Evolutionary conservation across 2,888 invertebrate species (phyloP), one percentile per base, ranked within the genome.

Genomic region (Hirtodrosophila cameraria): DNA sequence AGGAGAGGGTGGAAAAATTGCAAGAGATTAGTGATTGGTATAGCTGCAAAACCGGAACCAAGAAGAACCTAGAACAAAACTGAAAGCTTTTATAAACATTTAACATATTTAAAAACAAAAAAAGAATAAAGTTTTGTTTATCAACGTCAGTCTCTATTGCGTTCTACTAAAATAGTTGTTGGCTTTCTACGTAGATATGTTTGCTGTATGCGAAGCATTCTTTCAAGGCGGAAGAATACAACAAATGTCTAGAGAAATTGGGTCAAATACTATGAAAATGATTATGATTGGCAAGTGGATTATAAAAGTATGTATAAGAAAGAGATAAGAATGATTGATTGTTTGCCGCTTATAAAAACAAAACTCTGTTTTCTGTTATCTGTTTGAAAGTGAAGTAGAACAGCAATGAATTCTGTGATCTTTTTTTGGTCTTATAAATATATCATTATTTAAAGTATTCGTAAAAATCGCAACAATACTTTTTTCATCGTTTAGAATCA

Each of bases 1-100:
- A 27, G 11, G 1, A 18, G 7, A 7, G 18, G 13, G 13, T 1
- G 7, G 1, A n/a, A n/a, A n/a, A n/a, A n/a, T n/a, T 0, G 8
- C 3, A 15, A 16, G 16, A 1, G 16, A 7, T 0, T 6, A 9
- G 25, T 2, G 13, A 16, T 4, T n/a, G 30, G 12, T 18, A 36
- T 18, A 13, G 27, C 30, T 55, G 69, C 66, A n/a, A n/a, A n/a
- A 70, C 71, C 69, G 69, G 72, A 70, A 71, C 66, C 36, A 50
- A 23, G 20, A 64, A 54, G 27, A 30, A 30, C 1, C 38, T 13
- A 15, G 23, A 46, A 45, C 30, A 53, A 53, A 71, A 67, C 45
- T 43, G 43, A 71, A 66, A 61, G 55, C 48, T 45, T 49, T 45
- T 62, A 63, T 55, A 72, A 72, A 63, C 63, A 72, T 71, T 57